A percentile compares a stretch with the other conserved stretches of the same genome.
phyloP scores from a whole-genome alignment of 2,797 vertebrate genomes.

The Chlorospingus semifuscus region DNA sequence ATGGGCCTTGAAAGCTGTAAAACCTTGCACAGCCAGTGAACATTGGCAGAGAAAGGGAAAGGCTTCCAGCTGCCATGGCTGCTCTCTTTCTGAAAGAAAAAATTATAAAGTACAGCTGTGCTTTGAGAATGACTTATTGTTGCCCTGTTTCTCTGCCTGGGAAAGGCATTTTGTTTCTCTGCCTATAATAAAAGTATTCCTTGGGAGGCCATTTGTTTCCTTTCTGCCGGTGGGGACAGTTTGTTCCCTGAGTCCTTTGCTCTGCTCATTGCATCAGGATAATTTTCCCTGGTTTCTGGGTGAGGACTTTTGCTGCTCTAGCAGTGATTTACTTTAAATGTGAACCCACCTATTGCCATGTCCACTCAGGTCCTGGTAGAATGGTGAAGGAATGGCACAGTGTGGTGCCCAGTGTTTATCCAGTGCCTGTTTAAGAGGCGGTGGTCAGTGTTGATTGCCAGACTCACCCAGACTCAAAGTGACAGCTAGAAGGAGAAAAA shows the following conservation, averaged over 20 bases:
- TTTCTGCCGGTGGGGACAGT: background rate
- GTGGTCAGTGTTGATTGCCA: rapidly evolving
- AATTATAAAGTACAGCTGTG: background rate
- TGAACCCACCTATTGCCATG: background rate
- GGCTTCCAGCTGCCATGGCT: background rate
- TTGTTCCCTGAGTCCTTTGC: background rate
- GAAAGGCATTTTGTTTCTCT: background rate
- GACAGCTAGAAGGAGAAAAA: background rate
- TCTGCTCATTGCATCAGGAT: background rate
- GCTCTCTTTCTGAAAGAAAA: background rate
- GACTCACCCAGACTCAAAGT: background rate
- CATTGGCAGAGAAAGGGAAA: background rate
- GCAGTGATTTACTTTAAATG: background rate
- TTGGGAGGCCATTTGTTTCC: background rate
- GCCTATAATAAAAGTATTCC: background rate
- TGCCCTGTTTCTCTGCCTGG: background rate
- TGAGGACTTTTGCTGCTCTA: background rate
- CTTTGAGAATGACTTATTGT: background rate
- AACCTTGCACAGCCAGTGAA: rapidly evolving
- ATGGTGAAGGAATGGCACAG: background rate
- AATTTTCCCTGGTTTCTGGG: background rate
- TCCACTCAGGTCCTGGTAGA: background rate
- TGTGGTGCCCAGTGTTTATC: background rate
- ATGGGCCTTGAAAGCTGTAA: rapidly evolving
- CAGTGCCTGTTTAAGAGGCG: background rate